These are phyloP conservation scores for Lasioglossum albipes DNA, from an alignment of 1,140 invertebrate species.

Conservation along the genomic window DNA sequence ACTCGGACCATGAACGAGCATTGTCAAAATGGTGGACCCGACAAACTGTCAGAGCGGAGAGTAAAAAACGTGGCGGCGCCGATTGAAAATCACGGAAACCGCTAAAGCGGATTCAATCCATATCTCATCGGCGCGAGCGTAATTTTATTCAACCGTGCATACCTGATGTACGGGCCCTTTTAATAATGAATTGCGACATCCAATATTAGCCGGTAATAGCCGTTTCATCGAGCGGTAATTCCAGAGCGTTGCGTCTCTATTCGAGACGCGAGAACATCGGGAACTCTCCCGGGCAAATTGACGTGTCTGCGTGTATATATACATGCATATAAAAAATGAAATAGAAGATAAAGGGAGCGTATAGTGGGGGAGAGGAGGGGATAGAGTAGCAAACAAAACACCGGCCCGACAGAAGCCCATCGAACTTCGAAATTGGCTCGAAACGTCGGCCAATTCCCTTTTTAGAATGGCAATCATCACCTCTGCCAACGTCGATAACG, in stretches of 20 bases:
- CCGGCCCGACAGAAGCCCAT: neutral
- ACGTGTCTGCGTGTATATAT: too few relatives aligned
- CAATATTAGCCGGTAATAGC: slow-evolving; percentile 4
- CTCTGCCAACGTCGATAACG: slow-evolving; percentile 56
- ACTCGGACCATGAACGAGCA: too few relatives aligned
- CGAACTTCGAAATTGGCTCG: slow-evolving; percentile 34
- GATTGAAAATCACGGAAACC: slow-evolving; percentile 14
- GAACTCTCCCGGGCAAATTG: neutral
- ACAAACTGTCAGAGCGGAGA: too few relatives aligned
- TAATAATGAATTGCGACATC: slow-evolving; percentile 19
- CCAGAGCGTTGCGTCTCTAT: neutral
- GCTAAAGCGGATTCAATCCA: slow-evolving; percentile 20
- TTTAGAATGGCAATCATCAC: slow-evolving; percentile 57
- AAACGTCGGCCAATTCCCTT: slow-evolving; percentile 59
- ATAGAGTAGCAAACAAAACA: neutral
- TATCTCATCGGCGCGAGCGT: neutral
- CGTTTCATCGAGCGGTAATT: slow-evolving; percentile 21
- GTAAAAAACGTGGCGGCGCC: neutral
- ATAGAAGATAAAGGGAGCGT: neutral
- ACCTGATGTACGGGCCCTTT: slow-evolving; percentile 16
- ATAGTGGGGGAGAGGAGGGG: neutral
- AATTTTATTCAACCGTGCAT: slow-evolving; percentile 26
- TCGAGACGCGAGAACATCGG: too few relatives aligned
- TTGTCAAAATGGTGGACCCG: too few relatives aligned
- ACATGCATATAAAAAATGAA: too few relatives aligned